Evolutionary conservation across 2,113 vertebrate genomes (phyloP), one percentile per base, ranked within the genome.

Genomic region (Argyrosomus japonicus): DNA sequence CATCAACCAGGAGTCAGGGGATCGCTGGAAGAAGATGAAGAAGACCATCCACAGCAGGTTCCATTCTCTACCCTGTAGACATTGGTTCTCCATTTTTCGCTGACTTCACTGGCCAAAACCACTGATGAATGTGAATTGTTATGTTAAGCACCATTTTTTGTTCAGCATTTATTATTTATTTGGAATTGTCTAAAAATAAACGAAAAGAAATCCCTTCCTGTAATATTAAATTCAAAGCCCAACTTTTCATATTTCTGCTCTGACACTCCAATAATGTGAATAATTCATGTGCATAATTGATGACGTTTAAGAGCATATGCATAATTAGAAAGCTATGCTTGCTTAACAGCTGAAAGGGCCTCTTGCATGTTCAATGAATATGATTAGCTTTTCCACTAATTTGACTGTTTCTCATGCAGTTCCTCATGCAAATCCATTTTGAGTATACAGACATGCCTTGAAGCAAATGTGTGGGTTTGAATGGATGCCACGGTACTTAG

Each of bases 301-400:
- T 67, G 40, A 61, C 57, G 64, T 50, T 61, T 65, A 69, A 40
- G 61, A 54, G 17, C 21, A 70, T 75, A 61, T 83, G 47, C 67
- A 83, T 74, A 84, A 79, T 79, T 79, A 62, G 23, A 75, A 65
- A 68, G 61, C 47, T 14, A 1, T 14, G 13, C 23, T 68, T 79
- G 13, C 36, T 78, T 19, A 85, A 86, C 86, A 79, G 79, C 83
- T 70, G 18, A 83, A 68, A 61, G 40, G 45, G 78, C 80, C 50
- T 74, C 45, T 48, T 79, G 56, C 64, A 54, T 70, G 67, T 75
- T 82, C 68, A 77, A 61, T 75, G 58, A 53, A 54, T 77, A 32
- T 48, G 54, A 71, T 68, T 29, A 17, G 32, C 58, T 72, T 69
- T 57, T 47, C 23, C n/a, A 43, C 23, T 25, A 11, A 67, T 56